Conservation (phyloP, 2,797 vertebrate genomes). For the Ctenopoma multispine region DNA sequence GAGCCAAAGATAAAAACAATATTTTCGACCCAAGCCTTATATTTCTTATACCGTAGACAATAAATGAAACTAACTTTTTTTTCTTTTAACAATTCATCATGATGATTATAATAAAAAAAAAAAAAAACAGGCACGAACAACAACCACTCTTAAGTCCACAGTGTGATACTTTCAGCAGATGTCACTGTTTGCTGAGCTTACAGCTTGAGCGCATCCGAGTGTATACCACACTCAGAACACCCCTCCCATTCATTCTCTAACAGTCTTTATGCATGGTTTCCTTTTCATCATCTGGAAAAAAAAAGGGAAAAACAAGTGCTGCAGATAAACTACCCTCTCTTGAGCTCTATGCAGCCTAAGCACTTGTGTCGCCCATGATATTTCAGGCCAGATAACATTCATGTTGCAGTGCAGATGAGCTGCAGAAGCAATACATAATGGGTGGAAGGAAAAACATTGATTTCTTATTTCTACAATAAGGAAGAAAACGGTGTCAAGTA, state of each 20-base stretch:
- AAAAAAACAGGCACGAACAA: conserved; percentile 5
- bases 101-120: not conserved
- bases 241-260: conserved; percentile 11
- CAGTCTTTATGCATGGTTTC: conserved; percentile 44
- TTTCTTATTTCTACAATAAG: conserved; percentile 6
- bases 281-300: conserved; percentile 29
- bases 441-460: not conserved
- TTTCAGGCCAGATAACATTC: conserved; percentile 39
- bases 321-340: conserved; percentile 42
- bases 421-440: conserved; percentile 7
- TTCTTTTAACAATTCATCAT: not conserved
- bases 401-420: conserved; percentile 23
- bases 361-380: conserved; percentile 17
- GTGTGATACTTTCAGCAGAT: conserved; percentile 70
- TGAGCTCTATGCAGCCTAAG: conserved; percentile 16
- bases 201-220: conserved; percentile 17
- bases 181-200: conserved; percentile 76
- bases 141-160: conserved; percentile 8
- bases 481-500: not conserved
- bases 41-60: too few species aligned
- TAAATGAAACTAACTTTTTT: not conserved
- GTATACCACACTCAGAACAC: conserved; percentile 20
- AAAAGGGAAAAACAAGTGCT: not conserved
- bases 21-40: too few species aligned
- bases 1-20: not conserved